Evolutionary conservation across 2,113 vertebrate genomes (phyloP).

Genomic region (Cygnus buccinator): DNA sequence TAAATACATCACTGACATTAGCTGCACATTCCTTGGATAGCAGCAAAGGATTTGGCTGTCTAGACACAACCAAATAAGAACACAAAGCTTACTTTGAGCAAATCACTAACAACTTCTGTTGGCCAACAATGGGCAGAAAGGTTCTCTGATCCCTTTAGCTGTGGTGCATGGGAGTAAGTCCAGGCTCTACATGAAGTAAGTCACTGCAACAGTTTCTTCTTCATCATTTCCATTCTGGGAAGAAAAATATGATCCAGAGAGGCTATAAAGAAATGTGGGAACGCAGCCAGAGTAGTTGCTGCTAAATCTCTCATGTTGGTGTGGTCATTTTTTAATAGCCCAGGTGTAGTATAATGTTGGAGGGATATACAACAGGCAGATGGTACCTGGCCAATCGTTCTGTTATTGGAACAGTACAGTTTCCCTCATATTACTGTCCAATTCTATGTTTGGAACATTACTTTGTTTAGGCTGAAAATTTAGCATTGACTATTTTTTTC

Average conservation of each 20-base stretch:
- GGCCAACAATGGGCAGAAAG: constrained; percentile 55
- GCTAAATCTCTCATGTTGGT: not conserved
- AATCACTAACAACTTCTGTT: constrained; percentile 67
- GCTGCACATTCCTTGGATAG: constrained; percentile 72
- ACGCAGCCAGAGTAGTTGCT: not conserved
- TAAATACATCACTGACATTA: constrained; percentile 59
- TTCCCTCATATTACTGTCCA: not conserved
- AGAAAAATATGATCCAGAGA: constrained; percentile 28
- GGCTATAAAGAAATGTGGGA: constrained; percentile 5
- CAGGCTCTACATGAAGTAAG: not conserved
- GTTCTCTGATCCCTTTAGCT: constrained; percentile 40
- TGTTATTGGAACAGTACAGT: not conserved
- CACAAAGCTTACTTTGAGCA: constrained; percentile 66
- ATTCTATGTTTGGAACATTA: not conserved
- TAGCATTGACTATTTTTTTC: not conserved
- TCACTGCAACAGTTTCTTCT: constrained; percentile 23
- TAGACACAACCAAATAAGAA: constrained; percentile 76
- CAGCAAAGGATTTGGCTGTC: constrained; percentile 61
- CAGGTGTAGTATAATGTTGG: not conserved
- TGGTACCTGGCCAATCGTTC: not conserved
- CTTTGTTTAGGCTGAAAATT: not conserved
- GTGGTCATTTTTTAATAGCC: not conserved
- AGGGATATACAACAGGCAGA: not conserved
- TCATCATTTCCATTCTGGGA: constrained; percentile 67
- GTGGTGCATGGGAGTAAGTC: constrained; percentile 12